These are phyloP conservation scores for Gobio occitaniae DNA, from an alignment of 2,797 vertebrate genomes.

Conservation along the genomic window DNA sequence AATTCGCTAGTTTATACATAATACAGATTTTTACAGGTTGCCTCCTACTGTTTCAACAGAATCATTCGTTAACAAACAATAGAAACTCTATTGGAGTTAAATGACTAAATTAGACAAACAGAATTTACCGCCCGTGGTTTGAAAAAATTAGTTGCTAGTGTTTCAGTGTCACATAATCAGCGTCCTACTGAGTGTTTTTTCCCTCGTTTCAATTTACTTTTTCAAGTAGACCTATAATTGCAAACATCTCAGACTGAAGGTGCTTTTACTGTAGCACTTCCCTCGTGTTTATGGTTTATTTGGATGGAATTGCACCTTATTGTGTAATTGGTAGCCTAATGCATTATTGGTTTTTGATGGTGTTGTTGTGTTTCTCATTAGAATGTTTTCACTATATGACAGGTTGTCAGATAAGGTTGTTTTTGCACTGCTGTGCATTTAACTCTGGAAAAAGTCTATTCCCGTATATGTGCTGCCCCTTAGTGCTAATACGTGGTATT, in stretches of 20 bases:
- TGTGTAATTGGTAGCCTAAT: background rate
- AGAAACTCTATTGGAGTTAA: slow-evolving; percentile 9
- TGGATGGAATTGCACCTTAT: background rate
- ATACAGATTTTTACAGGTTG: background rate
- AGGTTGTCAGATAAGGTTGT: background rate
- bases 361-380: slow-evolving; percentile 3
- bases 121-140: slow-evolving; percentile 25
- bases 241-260: slow-evolving; percentile 1
- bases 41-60: background rate
- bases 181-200: background rate
- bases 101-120: slow-evolving; percentile 22
- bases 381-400: background rate
- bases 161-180: slow-evolving; percentile 35
- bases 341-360: background rate
- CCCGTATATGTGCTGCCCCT: slow-evolving; percentile 33
- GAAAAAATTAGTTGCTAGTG: background rate
- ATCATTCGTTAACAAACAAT: background rate
- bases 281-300: slow-evolving; percentile 3
- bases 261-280: background rate
- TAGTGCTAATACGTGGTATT: slow-evolving; percentile 18
- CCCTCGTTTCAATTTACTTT: background rate
- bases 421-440: background rate
- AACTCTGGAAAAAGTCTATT: background rate
- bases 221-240: background rate
- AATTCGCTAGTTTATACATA: no score